Base-by-base conservation (phyloP, 2,113 vertebrate species). In the Myrmecophaga tridactyla region DNA sequence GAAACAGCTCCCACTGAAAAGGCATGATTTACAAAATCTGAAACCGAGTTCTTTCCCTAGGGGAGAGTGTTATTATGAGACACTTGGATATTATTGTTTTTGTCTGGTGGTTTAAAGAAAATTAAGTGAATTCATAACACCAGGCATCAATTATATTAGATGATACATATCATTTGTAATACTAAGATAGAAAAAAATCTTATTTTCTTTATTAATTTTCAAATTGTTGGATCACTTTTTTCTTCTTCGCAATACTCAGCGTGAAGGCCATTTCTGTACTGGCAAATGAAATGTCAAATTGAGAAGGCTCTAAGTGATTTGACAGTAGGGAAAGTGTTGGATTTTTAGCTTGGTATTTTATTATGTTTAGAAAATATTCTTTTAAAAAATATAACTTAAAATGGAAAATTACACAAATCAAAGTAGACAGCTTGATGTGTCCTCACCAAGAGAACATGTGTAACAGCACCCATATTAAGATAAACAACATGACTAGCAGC, bases 171-270 rank as follows among this genome's bases (percentile, higher is more conserved):
- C 36, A 72, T 94, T 93, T 73, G 8, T 78, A 88, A 72, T 29
- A 70, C 7, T 29, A 62, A 18, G 31, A 81, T 36, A 91, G 51
- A 29, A 39, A 69, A 91, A 78, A 51, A 11, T 51, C 63, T 63
- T 67, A 90, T 84, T 83, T 80, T 89, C 25, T 69, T 78, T 75
- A 67, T 91, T 93, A 70, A 89, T 94, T 93, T 91, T 93, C 6
- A 96, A 90, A 36, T 46, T 58, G 43, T 63, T 81, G 2, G 20
- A 81, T 86, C 25, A 67, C 76, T 77, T 94, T 70, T 34, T 39
- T 53, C 85, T 75, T 81, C 34, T 91, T 62, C 18, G 92, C 5
- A 23, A 15, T 60, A 43, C 39, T 62, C 34, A 72, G 14, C 34
- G 15, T 21, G 21, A 93, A 82, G 67, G 11, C 39, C 39, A 34